phyloP scores from a whole-genome alignment of 35 echinoderm and acorn worm species.

The Acanthaster planci region DNA sequence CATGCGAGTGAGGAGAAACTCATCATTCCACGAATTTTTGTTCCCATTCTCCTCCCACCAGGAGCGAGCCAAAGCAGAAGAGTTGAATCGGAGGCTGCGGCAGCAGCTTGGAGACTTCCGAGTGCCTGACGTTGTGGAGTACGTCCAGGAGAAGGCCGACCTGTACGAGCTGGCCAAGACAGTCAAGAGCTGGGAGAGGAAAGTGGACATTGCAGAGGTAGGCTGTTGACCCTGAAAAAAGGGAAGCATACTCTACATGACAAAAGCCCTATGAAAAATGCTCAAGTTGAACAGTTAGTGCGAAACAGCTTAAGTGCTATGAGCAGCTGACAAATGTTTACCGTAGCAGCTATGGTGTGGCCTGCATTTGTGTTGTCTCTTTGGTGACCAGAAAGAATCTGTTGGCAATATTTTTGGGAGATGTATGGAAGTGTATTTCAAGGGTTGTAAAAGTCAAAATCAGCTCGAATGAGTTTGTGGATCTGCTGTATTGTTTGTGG shows the following conservation, averaged over 20 bases:
- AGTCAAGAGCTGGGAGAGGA: constrained; percentile 99
- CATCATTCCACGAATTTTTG: not conserved
- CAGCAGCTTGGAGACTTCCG: constrained; percentile 91
- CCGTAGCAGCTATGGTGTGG: too few species aligned
- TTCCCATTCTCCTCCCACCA: constrained; percentile 2
- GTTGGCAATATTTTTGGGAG: too few species aligned
- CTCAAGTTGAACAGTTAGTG: too few species aligned
- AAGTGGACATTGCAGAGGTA: constrained; percentile 99
- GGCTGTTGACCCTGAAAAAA: not conserved
- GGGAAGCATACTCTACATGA: not conserved
- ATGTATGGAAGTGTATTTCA: too few species aligned
- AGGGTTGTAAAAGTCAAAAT: not conserved
- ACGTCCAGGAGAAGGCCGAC: constrained; percentile 96
- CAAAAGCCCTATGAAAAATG: too few species aligned
- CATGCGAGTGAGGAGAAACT: too few species aligned
- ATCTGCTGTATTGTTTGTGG: too few species aligned
- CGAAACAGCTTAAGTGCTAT: too few species aligned
- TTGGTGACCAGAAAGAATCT: too few species aligned
- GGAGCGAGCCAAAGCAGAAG: constrained; percentile 93
- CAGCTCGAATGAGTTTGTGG: too few species aligned
- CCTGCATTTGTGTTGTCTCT: too few species aligned
- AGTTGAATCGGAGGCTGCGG: constrained; percentile 73
- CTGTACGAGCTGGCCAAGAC: constrained; percentile 93
- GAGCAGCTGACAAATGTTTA: too few species aligned
- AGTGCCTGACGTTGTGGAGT: constrained; percentile 96